These are phyloP conservation scores for Teleogryllus oceanicus DNA, from an alignment of 2,888 invertebrate species.

Conservation along the genomic window DNA sequence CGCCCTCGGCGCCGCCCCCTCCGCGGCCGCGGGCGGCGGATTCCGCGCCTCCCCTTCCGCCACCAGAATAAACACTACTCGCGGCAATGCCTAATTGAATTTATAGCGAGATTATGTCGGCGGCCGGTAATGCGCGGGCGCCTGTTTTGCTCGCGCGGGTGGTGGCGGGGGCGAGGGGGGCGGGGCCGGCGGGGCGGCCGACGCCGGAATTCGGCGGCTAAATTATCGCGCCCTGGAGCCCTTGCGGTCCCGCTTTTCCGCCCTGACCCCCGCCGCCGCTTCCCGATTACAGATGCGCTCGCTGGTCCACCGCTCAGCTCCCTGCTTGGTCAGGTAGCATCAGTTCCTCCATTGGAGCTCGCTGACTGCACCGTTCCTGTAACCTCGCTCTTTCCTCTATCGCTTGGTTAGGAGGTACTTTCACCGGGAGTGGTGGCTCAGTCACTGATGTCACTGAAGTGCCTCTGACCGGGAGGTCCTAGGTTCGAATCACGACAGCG, in stretches of 20 bases:
- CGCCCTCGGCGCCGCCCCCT: not conserved
- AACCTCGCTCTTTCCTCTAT: too few species aligned
- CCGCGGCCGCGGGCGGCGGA: too few species aligned
- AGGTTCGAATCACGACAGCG: too few species aligned
- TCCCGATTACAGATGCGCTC: too few species aligned
- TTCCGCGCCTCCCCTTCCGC: not conserved
- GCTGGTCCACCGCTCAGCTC: too few species aligned
- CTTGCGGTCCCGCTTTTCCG: not conserved
- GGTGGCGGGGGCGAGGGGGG: not conserved
- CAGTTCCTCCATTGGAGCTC: too few species aligned
- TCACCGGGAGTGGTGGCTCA: too few species aligned
- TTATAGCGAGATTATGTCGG: slow-evolving; percentile 9
- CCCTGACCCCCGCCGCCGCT: not conserved
- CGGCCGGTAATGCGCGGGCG: not conserved
- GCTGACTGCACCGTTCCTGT: too few species aligned
- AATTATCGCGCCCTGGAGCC: not conserved
- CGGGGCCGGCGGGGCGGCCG: not conserved
- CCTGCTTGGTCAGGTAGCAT: too few species aligned
- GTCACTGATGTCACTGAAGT: too few species aligned
- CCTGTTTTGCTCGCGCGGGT: not conserved
- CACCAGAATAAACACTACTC: not conserved
- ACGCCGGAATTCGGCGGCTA: not conserved
- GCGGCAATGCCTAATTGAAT: not conserved
- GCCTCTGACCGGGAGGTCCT: too few species aligned
- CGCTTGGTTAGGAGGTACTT: too few species aligned